Evolutionary conservation across 2,113 vertebrate species (phyloP).

Genomic region (Thunnus thynnus): DNA sequence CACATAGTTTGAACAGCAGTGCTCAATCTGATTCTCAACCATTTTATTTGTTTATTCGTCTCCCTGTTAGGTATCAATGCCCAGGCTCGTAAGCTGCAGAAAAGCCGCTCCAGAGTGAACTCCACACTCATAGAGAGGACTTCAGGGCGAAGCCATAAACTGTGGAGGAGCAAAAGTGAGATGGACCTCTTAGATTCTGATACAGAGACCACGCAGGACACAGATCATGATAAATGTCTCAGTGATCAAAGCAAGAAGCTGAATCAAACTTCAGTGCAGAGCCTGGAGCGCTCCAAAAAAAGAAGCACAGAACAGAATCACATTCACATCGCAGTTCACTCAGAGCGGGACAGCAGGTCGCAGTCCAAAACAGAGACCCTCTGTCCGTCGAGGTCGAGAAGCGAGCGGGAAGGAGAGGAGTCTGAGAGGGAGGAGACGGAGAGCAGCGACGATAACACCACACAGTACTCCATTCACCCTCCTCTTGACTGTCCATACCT

Average conservation of each 20-base stretch:
- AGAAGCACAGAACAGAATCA: conserved; percentile 45
- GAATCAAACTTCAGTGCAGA: conserved; percentile 15
- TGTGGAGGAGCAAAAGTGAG: conserved; percentile 85
- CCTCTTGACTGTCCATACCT: conserved; percentile 87
- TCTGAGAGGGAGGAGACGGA: conserved; percentile 85
- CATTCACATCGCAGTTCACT: conserved; percentile 17
- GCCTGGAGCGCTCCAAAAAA: not conserved
- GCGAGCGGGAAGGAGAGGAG: conserved; percentile 73
- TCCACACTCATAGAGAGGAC: conserved; percentile 77
- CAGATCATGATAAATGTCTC: not conserved
- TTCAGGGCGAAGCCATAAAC: conserved; percentile 42
- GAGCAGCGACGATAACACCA: conserved; percentile 84
- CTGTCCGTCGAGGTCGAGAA: conserved; percentile 59
- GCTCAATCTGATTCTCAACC: not conserved
- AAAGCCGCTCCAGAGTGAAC: conserved; percentile 85
- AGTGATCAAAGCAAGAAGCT: conserved; percentile 23
- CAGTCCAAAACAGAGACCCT: conserved; percentile 70
- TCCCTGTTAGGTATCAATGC: conserved; percentile 84
- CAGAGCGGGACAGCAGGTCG: conserved; percentile 29
- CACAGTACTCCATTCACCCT: conserved; percentile 88
- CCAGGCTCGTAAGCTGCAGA: conserved; percentile 89
- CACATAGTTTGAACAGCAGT: not conserved
- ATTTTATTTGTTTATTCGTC: conserved; percentile 27
- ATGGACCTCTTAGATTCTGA: conserved; percentile 74
- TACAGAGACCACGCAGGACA: conserved; percentile 20